Percentiles rank a stretch among this genome's conserved stretches.
These are phyloP conservation scores for Pharmacophagus antenor DNA, from an alignment of 2,888 invertebrate species.

Conservation along the genomic window DNA sequence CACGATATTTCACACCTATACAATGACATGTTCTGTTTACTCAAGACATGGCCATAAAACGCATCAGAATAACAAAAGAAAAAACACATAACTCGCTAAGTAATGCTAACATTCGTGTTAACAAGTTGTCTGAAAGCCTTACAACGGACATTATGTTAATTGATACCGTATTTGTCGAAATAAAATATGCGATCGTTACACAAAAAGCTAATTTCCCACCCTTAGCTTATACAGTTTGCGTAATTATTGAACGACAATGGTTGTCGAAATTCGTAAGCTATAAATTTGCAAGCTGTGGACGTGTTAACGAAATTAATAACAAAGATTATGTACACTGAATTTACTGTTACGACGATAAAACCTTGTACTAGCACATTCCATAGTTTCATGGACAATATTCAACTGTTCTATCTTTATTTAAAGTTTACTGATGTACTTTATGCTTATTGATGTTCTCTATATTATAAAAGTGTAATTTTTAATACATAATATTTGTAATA, in stretches of 20 bases:
- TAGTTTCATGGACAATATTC: constrained; percentile 5
- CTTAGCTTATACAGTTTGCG: constrained; percentile 44
- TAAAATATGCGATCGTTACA: constrained; percentile 52
- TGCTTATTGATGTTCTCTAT: too few species aligned
- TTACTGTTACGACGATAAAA: constrained; percentile 7
- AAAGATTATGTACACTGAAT: constrained; percentile 48
- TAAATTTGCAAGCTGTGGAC: constrained; percentile 63
- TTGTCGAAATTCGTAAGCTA: constrained; percentile 48
- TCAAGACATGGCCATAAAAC: constrained; percentile 76
- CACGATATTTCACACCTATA: constrained; percentile 76
- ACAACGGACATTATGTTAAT: constrained; percentile 62
- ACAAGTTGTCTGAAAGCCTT: constrained; percentile 48
- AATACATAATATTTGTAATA: too few species aligned
- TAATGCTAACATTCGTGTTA: constrained; percentile 61
- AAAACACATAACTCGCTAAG: constrained; percentile 64
- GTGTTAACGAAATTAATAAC: constrained; percentile 64
- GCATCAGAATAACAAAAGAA: constrained; percentile 69
- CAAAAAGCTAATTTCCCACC: constrained; percentile 71
- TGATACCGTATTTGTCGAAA: constrained; percentile 72
- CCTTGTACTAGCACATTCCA: constrained; percentile 5
- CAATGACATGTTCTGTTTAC: constrained; percentile 69
- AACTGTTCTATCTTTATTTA: not conserved
- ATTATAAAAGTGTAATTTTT: too few species aligned
- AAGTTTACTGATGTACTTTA: not conserved
- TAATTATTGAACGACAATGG: constrained; percentile 54